These are phyloP conservation scores for Ips typographus DNA, from an alignment of 1,140 invertebrate species.

Conservation along the genomic window DNA sequence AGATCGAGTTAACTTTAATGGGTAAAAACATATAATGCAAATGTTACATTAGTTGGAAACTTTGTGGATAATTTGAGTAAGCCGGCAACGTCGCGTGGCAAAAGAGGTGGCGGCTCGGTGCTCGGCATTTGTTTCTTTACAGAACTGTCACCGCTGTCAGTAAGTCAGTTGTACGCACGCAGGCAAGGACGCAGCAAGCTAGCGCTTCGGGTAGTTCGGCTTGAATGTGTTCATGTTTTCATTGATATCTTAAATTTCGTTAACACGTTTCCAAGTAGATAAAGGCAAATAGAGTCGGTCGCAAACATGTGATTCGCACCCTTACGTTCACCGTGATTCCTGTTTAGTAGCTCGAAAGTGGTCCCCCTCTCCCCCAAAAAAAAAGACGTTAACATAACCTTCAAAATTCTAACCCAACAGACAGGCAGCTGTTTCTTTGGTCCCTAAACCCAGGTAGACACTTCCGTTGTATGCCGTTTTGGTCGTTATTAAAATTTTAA, in stretches of 20 bases:
- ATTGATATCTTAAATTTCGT: slow-evolving; percentile 18
- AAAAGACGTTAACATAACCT: slow-evolving; percentile 35
- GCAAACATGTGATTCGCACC: slow-evolving; percentile 31
- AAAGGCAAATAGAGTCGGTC: slow-evolving; percentile 12
- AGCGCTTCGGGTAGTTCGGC: slow-evolving; percentile 34
- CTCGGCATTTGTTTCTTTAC: not conserved
- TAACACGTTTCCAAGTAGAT: too few species aligned
- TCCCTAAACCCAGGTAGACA: slow-evolving; percentile 23
- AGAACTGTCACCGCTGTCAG: not conserved
- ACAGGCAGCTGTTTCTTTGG: slow-evolving; percentile 34
- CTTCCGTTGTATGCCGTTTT: not conserved
- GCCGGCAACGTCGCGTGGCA: not conserved
- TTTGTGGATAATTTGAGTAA: not conserved
- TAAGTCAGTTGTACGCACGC: slow-evolving; percentile 20
- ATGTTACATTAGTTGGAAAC: too few species aligned
- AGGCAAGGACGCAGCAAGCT: slow-evolving; percentile 36
- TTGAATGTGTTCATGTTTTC: slow-evolving; percentile 41
- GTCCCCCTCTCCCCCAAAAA: not conserved
- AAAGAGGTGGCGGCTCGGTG: not conserved
- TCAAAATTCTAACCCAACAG: slow-evolving; percentile 9
- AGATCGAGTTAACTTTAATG: too few species aligned
- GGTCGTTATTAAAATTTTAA: slow-evolving; percentile 17
- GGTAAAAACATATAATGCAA: too few species aligned
- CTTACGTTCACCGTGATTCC: not conserved
- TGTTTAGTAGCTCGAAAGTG: not conserved